Conservation (phyloP, 2,888 invertebrate genomes). For the Deroplatys truncata region DNA sequence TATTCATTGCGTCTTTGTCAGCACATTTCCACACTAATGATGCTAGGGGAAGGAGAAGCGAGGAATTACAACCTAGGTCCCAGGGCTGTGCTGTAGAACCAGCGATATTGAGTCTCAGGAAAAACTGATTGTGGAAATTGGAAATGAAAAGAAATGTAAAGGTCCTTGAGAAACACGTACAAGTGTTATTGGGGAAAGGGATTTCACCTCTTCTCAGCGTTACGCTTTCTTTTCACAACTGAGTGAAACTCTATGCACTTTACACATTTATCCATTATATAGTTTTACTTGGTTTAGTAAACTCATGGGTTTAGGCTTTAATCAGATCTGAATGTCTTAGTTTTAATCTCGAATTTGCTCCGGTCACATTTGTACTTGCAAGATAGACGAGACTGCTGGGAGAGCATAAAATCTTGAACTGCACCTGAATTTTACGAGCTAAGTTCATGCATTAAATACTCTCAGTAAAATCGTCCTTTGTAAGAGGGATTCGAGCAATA, state of each 20-base stretch:
- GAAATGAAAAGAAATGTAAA: neutral
- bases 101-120: neutral
- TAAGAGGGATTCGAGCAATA: no score
- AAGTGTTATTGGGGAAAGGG: neutral
- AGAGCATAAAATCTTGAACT: no score
- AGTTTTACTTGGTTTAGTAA: no score
- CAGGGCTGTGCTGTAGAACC: neutral
- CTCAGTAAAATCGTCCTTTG: no score
- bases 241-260: neutral
- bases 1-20: constrained; percentile 9
- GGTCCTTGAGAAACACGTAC: neutral
- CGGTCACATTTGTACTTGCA: no score
- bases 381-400: no score
- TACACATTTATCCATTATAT: no score
- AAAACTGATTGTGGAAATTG: constrained; percentile 1
- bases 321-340: no score
- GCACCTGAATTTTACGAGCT: no score
- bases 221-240: neutral
- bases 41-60: neutral
- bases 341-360: no score
- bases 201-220: neutral
- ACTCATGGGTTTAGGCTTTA: no score
- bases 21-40: constrained; percentile 19
- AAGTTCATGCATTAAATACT: no score
- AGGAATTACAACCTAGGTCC: neutral